phyloP scores from a whole-genome alignment of 2,113 vertebrate genomes.

The Ramphastos sulfuratus region DNA sequence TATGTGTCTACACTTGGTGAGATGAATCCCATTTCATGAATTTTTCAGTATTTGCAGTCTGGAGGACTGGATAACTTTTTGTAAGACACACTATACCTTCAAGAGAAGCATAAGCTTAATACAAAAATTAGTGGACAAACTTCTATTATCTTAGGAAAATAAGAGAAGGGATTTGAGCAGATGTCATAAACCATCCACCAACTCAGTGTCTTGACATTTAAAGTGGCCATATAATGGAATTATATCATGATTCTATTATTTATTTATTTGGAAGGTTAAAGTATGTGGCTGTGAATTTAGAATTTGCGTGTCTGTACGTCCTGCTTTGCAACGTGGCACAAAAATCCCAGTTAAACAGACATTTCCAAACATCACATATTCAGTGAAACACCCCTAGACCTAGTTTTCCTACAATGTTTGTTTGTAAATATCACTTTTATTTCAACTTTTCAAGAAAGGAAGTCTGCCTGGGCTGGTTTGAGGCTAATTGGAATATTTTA shows the following conservation, averaged over 20 bases:
- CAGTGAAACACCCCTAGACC: not conserved
- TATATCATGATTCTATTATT: not conserved
- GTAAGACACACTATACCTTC: not conserved
- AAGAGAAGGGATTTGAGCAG: not conserved
- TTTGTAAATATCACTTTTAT: not conserved
- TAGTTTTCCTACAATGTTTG: not conserved
- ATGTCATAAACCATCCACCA: not conserved
- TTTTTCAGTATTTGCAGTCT: slow-evolving; percentile 24
- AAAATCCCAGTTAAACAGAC: not conserved
- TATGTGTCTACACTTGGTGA: not conserved
- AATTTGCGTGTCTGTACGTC: not conserved
- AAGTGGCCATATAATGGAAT: not conserved
- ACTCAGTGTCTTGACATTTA: not conserved
- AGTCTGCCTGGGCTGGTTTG: not conserved
- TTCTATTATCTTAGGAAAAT: not conserved
- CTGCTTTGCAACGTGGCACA: not conserved
- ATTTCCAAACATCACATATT: not conserved
- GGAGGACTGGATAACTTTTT: not conserved
- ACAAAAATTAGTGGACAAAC: not conserved
- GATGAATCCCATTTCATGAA: slow-evolving; percentile 37
- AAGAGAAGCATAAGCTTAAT: not conserved
- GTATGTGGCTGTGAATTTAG: not conserved
- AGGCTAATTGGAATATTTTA: too few relatives aligned
- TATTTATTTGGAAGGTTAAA: not conserved
- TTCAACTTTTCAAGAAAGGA: not conserved